Percentiles rank a stretch among this genome's conserved stretches.
phyloP scores from a whole-genome alignment of 35 echinoderm and acorn worm genomes.

The Heliocidaris erythrogramma region DNA sequence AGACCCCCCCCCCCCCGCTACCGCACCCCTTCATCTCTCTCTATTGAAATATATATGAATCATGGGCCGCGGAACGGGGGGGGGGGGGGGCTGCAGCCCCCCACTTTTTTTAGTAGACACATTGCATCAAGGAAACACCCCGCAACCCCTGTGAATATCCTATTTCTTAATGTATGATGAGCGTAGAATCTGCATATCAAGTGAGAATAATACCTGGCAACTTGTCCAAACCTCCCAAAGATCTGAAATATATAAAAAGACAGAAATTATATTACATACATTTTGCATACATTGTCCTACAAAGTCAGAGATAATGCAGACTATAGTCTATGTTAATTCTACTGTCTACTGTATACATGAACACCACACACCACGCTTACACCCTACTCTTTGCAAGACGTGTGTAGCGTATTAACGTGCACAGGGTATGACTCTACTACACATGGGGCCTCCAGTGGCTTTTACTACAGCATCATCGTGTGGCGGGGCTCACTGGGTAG shows the following conservation, averaged over 20 bases:
- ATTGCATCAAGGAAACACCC: neutral
- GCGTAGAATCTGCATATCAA: neutral
- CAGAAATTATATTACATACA: neutral
- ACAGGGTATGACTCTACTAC: neutral
- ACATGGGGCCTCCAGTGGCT: neutral
- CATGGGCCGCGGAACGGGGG: too few relatives aligned
- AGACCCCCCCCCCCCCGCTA: neutral
- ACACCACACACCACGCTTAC: too few relatives aligned
- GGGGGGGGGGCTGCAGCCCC: too few relatives aligned
- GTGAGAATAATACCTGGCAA: constrained; percentile 65
- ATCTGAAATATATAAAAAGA: constrained; percentile 63
- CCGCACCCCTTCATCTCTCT: neutral
- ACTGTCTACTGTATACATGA: too few relatives aligned
- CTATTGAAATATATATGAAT: too few relatives aligned
- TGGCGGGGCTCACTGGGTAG: too few relatives aligned
- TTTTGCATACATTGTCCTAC: neutral
- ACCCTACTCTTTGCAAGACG: neutral
- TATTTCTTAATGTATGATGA: neutral
- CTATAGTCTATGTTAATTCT: neutral
- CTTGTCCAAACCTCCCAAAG: constrained; percentile 91
- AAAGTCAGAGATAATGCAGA: neutral
- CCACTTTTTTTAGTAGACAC: neutral
- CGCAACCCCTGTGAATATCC: neutral
- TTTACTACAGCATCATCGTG: too few relatives aligned
- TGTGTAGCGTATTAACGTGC: too few relatives aligned